Percentiles rank a stretch among this genome's conserved stretches.
These are phyloP conservation scores for Orientallactaga bullata DNA, from an alignment of 2,113 vertebrate genomes.

Conservation along the genomic window DNA sequence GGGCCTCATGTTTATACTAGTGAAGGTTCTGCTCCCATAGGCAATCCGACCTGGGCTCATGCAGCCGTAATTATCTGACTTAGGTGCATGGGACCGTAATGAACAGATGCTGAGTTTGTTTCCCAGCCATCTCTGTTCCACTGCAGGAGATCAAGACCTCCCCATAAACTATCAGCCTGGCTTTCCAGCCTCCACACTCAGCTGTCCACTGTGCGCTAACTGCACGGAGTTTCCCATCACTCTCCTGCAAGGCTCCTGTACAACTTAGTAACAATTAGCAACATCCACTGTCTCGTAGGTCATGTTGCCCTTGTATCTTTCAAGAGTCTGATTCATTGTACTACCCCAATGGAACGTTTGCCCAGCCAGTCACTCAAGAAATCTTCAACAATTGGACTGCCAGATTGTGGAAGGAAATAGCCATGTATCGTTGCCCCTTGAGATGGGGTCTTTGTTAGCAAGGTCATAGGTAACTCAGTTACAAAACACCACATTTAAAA, in stretches of 20 bases:
- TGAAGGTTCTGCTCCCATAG: not conserved
- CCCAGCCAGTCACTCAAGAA: not conserved
- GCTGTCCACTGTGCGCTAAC: not conserved
- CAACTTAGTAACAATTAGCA: not conserved
- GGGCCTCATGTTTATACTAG: not conserved
- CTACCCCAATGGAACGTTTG: not conserved
- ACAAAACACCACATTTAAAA: not conserved
- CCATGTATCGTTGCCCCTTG: not conserved
- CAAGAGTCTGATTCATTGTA: not conserved
- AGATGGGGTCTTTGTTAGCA: not conserved
- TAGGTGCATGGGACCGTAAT: not conserved
- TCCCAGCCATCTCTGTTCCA: not conserved
- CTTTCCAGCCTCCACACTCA: not conserved
- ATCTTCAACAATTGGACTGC: not conserved
- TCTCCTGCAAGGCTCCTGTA: not conserved
- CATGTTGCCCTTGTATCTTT: not conserved
- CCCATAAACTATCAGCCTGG: not conserved
- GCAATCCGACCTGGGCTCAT: not conserved
- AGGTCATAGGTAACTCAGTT: not conserved
- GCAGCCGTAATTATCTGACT: no score
- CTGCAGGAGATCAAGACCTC: not conserved
- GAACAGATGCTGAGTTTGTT: not conserved
- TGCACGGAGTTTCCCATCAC: not conserved
- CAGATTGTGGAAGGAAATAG: not conserved
- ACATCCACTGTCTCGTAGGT: not conserved